Conservation (phyloP, 2,113 vertebrate species). For the Actinemys pallida region DNA sequence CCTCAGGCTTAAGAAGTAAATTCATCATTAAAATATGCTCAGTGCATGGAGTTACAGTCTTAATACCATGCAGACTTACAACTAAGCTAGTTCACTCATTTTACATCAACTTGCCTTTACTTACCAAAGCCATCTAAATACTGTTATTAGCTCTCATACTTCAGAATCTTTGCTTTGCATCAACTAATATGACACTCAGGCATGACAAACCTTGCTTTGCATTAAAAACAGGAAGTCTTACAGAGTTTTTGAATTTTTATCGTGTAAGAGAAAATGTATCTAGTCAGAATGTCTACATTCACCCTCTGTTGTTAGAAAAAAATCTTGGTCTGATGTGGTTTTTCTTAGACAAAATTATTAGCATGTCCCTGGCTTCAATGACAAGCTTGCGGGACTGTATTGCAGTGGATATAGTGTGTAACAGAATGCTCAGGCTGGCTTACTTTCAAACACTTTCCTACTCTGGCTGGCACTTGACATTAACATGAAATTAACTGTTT, state of each 20-base stretch:
- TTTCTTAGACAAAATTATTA: constrained; percentile 27
- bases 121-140: constrained; percentile 28
- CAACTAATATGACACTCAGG: not conserved
- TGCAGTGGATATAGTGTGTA: constrained; percentile 11
- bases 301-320: not conserved
- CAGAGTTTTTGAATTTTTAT: not conserved
- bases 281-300: constrained; percentile 24
- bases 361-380: constrained; percentile 1
- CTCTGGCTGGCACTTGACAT: not conserved
- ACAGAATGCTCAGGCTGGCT: constrained; percentile 19
- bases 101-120: constrained; percentile 11
- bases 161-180: not conserved
- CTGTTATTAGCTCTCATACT: not conserved
- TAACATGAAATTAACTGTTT: constrained; percentile 39
- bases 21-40: constrained; percentile 48
- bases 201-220: not conserved
- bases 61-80: constrained; percentile 51
- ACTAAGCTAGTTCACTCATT: constrained; percentile 44
- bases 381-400: not conserved
- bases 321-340: not conserved
- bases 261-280: not conserved
- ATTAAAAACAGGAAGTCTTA: not conserved
- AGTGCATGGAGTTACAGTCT: constrained; percentile 11
- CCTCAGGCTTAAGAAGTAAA: constrained; percentile 44
- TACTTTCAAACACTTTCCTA: not conserved